phyloP scores from a whole-genome alignment of 2,113 vertebrate genomes.

The Nyctibius bracteatus region DNA sequence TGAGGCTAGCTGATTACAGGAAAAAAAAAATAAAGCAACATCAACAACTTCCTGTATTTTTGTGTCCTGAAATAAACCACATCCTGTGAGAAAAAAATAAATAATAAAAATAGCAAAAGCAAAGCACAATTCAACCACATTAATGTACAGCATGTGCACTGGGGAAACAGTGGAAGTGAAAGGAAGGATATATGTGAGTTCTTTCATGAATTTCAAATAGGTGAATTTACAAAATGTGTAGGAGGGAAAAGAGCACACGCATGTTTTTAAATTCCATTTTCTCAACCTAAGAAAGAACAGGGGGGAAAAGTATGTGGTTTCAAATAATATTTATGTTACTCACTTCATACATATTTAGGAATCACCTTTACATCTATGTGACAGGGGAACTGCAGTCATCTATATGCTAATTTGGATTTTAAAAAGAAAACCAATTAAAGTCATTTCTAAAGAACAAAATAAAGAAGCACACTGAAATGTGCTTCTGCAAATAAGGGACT shows the following conservation, averaged over 20 bases:
- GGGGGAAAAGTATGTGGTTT: neutral
- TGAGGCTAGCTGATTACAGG: neutral
- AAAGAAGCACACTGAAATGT: slow-evolving; percentile 47
- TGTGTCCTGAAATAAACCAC: slow-evolving; percentile 39
- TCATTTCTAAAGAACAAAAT: slow-evolving; percentile 64
- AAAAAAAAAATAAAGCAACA: neutral
- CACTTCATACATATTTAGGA: slow-evolving; percentile 50
- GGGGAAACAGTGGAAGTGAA: slow-evolving; percentile 5
- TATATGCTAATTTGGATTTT: slow-evolving; percentile 58
- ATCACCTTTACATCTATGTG: slow-evolving; percentile 23
- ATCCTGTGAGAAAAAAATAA: neutral
- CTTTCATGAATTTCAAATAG: neutral
- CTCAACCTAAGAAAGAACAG: slow-evolving; percentile 49
- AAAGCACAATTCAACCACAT: slow-evolving; percentile 38
- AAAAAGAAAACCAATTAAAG: slow-evolving; percentile 68
- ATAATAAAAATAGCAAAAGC: neutral
- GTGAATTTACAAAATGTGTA: slow-evolving; percentile 21
- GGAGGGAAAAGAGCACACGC: slow-evolving; percentile 67
- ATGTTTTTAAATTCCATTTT: slow-evolving; percentile 59
- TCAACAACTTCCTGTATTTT: slow-evolving; percentile 18
- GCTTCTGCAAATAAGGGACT: slow-evolving; percentile 51
- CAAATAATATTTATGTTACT: slow-evolving; percentile 38
- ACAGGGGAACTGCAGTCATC: slow-evolving; percentile 13
- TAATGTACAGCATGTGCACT: neutral
- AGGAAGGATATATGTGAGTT: neutral